These are phyloP conservation scores for Cephus nigrinus DNA, from an alignment of 2,888 invertebrate species.

Conservation along the genomic window DNA sequence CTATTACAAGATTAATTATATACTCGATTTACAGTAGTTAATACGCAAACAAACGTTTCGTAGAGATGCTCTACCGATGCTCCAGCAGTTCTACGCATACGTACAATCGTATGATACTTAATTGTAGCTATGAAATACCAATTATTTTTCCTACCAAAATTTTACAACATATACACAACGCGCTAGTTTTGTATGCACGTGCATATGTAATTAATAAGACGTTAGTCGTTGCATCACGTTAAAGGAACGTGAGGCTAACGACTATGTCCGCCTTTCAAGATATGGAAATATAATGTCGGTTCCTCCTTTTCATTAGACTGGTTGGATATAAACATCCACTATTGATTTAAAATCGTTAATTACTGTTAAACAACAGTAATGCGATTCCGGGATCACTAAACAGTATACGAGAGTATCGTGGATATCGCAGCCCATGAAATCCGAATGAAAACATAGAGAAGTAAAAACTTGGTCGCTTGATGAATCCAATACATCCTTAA, in stretches of 20 bases:
- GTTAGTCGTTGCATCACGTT: neutral
- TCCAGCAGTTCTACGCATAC: neutral
- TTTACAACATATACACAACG: neutral
- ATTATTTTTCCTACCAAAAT: neutral
- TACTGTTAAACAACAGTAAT: neutral
- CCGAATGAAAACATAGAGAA: constrained; percentile 50
- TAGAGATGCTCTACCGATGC: neutral
- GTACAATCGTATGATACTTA: neutral
- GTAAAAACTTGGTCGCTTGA: constrained; percentile 53
- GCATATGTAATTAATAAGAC: neutral
- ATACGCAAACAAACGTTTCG: neutral
- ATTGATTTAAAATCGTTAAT: neutral
- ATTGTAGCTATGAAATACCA: neutral
- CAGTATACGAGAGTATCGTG: constrained; percentile 6
- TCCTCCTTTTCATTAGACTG: neutral
- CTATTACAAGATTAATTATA: neutral
- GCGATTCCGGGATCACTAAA: neutral
- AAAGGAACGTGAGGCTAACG: neutral
- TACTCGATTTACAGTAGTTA: neutral
- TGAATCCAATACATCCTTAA: constrained; percentile 63
- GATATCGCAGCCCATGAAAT: constrained; percentile 51
- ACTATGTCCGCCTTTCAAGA: neutral
- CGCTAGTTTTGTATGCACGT: neutral
- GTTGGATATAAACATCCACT: neutral
- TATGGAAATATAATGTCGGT: neutral